Conservation (phyloP, 2,113 vertebrate genomes). For the Athene noctua region DNA sequence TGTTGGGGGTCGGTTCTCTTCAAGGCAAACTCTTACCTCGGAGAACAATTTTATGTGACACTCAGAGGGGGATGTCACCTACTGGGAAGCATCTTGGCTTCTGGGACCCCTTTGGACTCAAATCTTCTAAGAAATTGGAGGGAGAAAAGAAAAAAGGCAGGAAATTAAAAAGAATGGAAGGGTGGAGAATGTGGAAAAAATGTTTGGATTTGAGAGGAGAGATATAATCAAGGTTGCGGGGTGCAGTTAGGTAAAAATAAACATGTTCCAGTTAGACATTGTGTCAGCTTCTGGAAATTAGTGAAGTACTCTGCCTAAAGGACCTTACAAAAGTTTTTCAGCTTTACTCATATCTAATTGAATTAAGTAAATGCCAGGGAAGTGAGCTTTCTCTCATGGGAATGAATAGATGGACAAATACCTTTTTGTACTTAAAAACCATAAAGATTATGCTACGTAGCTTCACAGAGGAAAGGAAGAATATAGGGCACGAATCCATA, state of each 20-base stretch:
- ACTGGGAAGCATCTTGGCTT: not conserved
- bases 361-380: not conserved
- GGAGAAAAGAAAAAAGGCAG: not conserved
- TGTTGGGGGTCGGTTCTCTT: not conserved
- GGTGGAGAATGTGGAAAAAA: not conserved
- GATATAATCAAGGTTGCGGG: not conserved
- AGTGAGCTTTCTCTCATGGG: not conserved
- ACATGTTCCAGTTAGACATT: not conserved
- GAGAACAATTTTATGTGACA: not conserved
- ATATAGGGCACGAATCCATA: not conserved
- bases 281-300: not conserved
- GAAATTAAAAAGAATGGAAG: not conserved
- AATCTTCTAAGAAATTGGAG: not conserved
- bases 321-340: not conserved
- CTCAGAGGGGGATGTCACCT: not conserved
- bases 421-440: not conserved
- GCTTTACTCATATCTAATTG: not conserved
- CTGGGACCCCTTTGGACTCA: not conserved
- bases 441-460: not conserved
- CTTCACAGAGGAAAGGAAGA: not conserved
- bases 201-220: not conserved
- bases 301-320: not conserved
- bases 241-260: not conserved
- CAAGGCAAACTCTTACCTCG: not conserved
- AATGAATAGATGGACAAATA: not conserved